Conservation (phyloP, 2,888 invertebrate genomes). For the Exephanes ischioxanthus region DNA sequence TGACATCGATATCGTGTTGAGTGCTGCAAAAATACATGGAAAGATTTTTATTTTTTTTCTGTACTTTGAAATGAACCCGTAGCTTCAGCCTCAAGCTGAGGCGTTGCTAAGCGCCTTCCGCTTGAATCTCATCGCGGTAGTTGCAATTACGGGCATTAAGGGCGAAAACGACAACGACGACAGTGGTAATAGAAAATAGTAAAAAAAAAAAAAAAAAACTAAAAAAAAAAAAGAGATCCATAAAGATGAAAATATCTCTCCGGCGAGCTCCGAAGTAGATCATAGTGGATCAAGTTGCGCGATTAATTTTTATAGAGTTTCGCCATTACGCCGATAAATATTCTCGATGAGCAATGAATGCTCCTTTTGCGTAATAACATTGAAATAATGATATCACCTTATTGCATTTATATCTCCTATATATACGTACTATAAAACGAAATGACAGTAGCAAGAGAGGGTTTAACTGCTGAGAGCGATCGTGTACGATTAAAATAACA, state of each 20-base stretch:
- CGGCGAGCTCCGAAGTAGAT: background rate
- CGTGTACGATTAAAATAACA: constrained; percentile 66
- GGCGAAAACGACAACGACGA: constrained; percentile 23
- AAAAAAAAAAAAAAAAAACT: constrained; percentile 10
- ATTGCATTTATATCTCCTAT: background rate
- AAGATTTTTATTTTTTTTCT: constrained; percentile 37
- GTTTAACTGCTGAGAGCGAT: constrained; percentile 41
- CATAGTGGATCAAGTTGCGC: background rate
- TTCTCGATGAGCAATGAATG: background rate
- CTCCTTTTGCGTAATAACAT: background rate
- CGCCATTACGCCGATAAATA: constrained; percentile 15
- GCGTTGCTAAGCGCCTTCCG: constrained; percentile 19
- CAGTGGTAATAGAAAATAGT: background rate
- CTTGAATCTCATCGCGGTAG: constrained; percentile 38
- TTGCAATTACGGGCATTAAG: constrained; percentile 55
- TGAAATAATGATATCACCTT: constrained; percentile 9
- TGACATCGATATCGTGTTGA: background rate
- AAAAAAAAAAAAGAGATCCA: background rate
- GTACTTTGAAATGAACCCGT: constrained; percentile 50
- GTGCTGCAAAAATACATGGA: too few relatives aligned
- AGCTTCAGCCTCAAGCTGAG: constrained; percentile 20
- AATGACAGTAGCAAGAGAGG: constrained; percentile 38
- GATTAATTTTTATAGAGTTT: constrained; percentile 22
- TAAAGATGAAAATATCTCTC: constrained; percentile 9
- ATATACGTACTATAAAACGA: constrained; percentile 24